Conservation (phyloP, 2,113 vertebrate species). For the Archilochus colubris region DNA sequence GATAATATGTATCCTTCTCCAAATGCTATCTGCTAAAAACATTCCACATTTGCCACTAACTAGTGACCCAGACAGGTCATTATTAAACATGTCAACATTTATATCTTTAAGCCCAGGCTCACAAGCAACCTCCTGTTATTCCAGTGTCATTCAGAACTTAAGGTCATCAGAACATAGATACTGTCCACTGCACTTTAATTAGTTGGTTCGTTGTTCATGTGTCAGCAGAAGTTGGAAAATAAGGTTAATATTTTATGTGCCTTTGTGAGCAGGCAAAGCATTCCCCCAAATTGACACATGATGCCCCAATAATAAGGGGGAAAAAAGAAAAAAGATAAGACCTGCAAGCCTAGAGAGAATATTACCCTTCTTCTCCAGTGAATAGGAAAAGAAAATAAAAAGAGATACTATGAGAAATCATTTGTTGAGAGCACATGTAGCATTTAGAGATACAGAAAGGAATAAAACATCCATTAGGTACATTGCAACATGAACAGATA, state of each 20-base stretch:
- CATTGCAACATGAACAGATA: background rate
- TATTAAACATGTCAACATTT: background rate
- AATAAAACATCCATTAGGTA: background rate
- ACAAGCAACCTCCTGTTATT: background rate
- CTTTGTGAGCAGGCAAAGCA: background rate
- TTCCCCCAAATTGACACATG: background rate
- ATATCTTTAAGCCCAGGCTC: background rate
- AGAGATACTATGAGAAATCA: background rate
- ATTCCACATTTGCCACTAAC: background rate
- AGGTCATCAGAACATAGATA: background rate
- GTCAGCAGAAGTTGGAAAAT: background rate
- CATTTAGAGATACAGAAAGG: background rate
- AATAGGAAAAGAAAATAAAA: background rate
- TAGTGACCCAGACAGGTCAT: background rate
- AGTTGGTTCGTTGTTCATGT: background rate
- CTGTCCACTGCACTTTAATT: background rate
- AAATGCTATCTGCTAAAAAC: conserved; percentile 11
- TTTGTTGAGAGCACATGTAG: accelerated
- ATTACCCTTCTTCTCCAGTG: background rate
- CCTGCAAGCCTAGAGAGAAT: background rate
- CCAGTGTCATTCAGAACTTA: background rate
- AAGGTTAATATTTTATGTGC: background rate
- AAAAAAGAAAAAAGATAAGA: background rate
- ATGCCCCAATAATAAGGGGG: background rate
- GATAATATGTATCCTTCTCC: background rate